Evolutionary conservation across 2,888 invertebrate genomes (phyloP), one percentile per base, ranked within the genome.

Genomic region (Malacosoma neustria): DNA sequence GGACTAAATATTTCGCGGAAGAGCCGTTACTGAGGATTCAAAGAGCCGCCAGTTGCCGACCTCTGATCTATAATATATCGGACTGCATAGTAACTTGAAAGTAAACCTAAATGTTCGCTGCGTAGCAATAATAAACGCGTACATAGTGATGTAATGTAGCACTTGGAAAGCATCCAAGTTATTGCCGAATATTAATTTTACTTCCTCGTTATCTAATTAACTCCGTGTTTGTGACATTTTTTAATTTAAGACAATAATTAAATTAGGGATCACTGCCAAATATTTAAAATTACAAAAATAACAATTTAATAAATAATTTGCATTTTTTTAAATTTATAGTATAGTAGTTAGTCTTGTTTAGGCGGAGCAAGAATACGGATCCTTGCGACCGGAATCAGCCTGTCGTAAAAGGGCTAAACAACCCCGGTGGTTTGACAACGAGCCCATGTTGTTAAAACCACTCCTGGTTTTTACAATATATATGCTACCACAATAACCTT

Each of bases 81-180:
- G n/a, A n/a, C n/a, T n/a, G n/a, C n/a, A n/a, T n/a, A n/a, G n/a
- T n/a, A n/a, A n/a, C n/a, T n/a, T n/a, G n/a, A n/a, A n/a, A n/a
- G n/a, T n/a, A n/a, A n/a, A n/a, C n/a, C n/a, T n/a, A n/a, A n/a
- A n/a, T n/a, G n/a, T n/a, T n/a, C n/a, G n/a, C n/a, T n/a, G n/a
- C n/a, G n/a, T n/a, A n/a, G n/a, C n/a, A n/a, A n/a, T n/a, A n/a
- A n/a, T n/a, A n/a, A n/a, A n/a, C n/a, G n/a, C n/a, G n/a, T n/a
- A n/a, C n/a, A n/a, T n/a, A n/a, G n/a, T n/a, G n/a, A n/a, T n/a
- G n/a, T n/a, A n/a, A n/a, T n/a, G n/a, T n/a, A n/a, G n/a, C 11
- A 32, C 29, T 38, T 41, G 46, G 42, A 40, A 33, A 30, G n/a
- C n/a, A 29, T 46, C 43, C 44, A 45, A 37, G 29, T 14, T 33